Evolutionary conservation across 2,888 invertebrate species (phyloP), one percentile per base, ranked within the genome.

Genomic region (Brachyptera risi): DNA sequence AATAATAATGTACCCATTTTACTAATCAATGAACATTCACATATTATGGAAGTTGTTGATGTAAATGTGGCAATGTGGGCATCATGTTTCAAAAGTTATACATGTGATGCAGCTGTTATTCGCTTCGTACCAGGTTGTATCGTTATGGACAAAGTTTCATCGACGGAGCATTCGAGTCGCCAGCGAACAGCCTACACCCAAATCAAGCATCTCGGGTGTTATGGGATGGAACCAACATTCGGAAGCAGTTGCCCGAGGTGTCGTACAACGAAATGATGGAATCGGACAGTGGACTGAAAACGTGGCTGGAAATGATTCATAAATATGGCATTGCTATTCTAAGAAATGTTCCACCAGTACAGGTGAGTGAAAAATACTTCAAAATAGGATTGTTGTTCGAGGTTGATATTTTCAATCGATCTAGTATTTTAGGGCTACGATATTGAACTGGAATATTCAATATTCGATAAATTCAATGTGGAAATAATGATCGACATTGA

Each of bases 291-390:
- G 72, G 71, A 2, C 59, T 73, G 9, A 65, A 63, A 24, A 58
- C 63, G n/a, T 72, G 72, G 72, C 65, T 73, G 40, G 70, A 71
- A 47, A 69, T 71, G 69, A 67, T 73, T 35, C 68, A 71, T 57
- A 69, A 69, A 60, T 72, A 67, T 65, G 73, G 73, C 21, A 63
- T 72, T 21, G 73, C 71, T 3, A 62, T 72, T 11, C 67, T 73
- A 54, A 67, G 70, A 62, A 67, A 67, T 56, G 71, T 71, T 17
- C 73, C 73, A 2, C 62, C 67, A 26, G 63, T 67, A 1, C 65
- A 67, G 56, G 67, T 68, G 47, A 63, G 38, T 40, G 17, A 21
- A 19, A 17, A 58, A 24, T 38, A 11, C n/a, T 15, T 57, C 2
- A 5, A 58, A 15, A 31, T 2, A 21, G 2, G 44, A 44, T n/a